Conservation (phyloP, 2,113 vertebrate genomes). For the Vulpes vulpes region DNA sequence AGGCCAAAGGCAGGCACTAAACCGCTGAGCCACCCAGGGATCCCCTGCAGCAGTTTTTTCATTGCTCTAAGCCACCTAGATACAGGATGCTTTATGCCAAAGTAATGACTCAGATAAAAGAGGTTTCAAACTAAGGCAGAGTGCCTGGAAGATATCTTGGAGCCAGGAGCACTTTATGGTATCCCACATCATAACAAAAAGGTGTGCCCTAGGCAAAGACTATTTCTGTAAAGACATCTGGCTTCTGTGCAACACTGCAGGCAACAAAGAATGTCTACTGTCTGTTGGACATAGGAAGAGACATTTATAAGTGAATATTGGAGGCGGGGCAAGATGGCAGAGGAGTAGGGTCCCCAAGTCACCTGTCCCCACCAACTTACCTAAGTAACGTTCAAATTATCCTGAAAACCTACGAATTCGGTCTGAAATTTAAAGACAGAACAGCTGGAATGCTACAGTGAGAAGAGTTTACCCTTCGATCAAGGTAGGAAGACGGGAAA, state of each 20-base stretch:
- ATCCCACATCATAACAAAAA: not conserved
- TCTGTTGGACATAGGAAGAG: not conserved
- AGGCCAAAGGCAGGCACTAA: too few species aligned
- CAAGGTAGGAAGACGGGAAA: too few species aligned
- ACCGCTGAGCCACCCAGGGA: too few species aligned
- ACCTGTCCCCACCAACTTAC: too few species aligned
- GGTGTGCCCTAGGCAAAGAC: not conserved
- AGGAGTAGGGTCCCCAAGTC: too few species aligned
- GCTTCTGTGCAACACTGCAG: not conserved
- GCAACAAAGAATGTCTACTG: not conserved
- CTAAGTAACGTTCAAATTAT: too few species aligned
- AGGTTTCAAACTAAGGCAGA: not conserved
- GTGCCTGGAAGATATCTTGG: not conserved
- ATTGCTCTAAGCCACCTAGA: not conserved
- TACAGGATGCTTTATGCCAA: not conserved
- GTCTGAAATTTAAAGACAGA: too few species aligned
- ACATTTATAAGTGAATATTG: too few species aligned
- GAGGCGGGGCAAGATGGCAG: too few species aligned
- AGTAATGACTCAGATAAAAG: not conserved
- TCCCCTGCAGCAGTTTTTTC: not conserved
- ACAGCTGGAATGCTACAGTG: too few species aligned
- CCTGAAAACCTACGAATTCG: too few species aligned
- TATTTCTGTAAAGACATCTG: slow-evolving; percentile 6
- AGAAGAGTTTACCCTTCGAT: too few species aligned
- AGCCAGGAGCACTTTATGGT: not conserved